Base-by-base conservation (phyloP, 2,888 invertebrate species). In the Platycnemis pennipes region DNA sequence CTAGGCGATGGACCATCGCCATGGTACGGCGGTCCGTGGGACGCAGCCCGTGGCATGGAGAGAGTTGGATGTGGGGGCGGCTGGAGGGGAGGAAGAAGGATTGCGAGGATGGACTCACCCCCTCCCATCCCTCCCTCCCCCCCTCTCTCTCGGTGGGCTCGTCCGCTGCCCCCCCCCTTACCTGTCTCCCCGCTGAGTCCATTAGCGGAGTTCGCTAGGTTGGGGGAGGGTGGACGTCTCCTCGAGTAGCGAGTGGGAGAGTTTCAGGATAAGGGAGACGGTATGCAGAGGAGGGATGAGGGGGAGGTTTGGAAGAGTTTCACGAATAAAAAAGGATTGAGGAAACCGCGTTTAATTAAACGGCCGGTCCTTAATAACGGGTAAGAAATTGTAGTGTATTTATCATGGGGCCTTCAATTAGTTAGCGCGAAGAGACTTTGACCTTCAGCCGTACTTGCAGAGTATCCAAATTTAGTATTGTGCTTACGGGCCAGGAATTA, bases 341-440 rank as follows among this genome's bases (percentile, higher is more conserved):
- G 56, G 56, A 56, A 56, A 56, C 19, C 19, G 89, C 89, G 49
- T 89, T 89, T 89, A 89, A 89, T 89, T 89, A 89, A 89, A 89
- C 49, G 53, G 53, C 53, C 89, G 53, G 31, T 53, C 89, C 89
- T 56, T 56, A 89, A 89, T 89, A 89, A 53, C 49, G 37, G 53
- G 89, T 19, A 89, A 22, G 85, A 42, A 37, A 85, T 37, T 37
- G 37, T 42, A 42, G 85, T 49, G 89, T 31, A 89, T 89, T 53
- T 88, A 31, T 88, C 89, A 37, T 37, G 37, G n/a, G 89, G 53
- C 37, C 53, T 89, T 89, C 89, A 53, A 31, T 89, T 89, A 89
- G 89, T 89, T 89, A 89, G 49, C 89, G 16, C 56, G 16, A 56
- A 56, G 5, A 56, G 56, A 22, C 56, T 56, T 56, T 56, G 56